Evolutionary conservation across 2,888 invertebrate species (phyloP).

Genomic region (Heliconius erato): DNA sequence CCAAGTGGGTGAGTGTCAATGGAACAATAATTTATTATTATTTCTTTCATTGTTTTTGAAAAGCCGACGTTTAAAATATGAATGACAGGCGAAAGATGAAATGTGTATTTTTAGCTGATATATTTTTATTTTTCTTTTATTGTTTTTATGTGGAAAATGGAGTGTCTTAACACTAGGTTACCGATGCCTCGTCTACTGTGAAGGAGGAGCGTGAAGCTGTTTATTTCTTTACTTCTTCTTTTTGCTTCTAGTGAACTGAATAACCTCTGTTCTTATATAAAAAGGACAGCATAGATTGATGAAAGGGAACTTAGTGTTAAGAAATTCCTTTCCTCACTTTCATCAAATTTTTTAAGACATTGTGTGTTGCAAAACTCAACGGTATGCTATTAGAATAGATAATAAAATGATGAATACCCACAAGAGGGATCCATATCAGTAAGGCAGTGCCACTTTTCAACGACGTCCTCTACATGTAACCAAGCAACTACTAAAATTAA

Average conservation of each 20-base stretch:
- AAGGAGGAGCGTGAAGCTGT: too few relatives aligned
- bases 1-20: slow-evolving; percentile 84
- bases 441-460: too few relatives aligned
- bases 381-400: not conserved
- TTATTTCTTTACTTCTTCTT: too few relatives aligned
- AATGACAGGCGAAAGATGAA: slow-evolving; percentile 45
- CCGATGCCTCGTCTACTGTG: too few relatives aligned
- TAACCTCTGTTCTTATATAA: too few relatives aligned
- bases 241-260: not conserved
- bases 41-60: slow-evolving; percentile 46
- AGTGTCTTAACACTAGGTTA: too few relatives aligned
- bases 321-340: not conserved
- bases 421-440: not conserved
- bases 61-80: slow-evolving; percentile 40
- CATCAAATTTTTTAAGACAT: not conserved
- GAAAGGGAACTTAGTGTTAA: not conserved
- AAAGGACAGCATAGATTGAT: too few relatives aligned
- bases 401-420: not conserved
- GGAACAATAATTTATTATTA: slow-evolving; percentile 55
- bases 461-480: not conserved
- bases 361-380: not conserved
- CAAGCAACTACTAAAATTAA: slow-evolving; percentile 33
- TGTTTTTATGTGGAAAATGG: too few relatives aligned
- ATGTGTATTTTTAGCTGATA: slow-evolving; percentile 9
- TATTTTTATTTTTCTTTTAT: not conserved